Percentiles rank a stretch among this genome's conserved stretches.
phyloP scores from a whole-genome alignment of 2,113 vertebrate species.

The Meriones unguiculatus region DNA sequence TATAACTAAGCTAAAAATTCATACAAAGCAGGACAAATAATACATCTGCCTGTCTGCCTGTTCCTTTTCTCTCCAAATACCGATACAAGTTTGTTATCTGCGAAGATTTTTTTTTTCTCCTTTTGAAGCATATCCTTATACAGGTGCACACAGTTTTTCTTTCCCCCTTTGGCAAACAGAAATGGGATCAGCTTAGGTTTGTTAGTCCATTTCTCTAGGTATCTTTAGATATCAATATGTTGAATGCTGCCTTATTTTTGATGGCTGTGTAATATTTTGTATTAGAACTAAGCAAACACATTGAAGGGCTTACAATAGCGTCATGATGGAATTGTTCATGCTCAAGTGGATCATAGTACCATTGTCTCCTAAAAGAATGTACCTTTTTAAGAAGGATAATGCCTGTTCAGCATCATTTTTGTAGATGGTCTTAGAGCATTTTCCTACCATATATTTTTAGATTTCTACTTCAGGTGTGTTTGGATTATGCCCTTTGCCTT shows the following conservation, averaged over 20 bases:
- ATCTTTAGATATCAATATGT: background rate
- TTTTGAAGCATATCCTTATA: background rate
- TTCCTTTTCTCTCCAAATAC: background rate
- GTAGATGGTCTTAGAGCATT: background rate
- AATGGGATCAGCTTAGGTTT: background rate
- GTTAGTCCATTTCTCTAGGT: background rate
- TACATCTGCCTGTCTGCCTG: background rate
- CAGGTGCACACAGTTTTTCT: background rate
- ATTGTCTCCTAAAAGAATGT: background rate
- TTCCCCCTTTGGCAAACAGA: background rate
- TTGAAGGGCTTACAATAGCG: background rate
- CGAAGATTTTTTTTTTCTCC: background rate
- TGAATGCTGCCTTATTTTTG: background rate
- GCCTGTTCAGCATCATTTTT: background rate
- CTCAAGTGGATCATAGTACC: background rate
- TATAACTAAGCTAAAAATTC: background rate
- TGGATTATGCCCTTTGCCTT: background rate
- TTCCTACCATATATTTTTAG: background rate
- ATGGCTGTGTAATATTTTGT: background rate
- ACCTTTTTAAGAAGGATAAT: background rate
- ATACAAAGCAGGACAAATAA: background rate
- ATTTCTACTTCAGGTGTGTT: background rate
- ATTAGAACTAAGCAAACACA: slow-evolving; percentile 1
- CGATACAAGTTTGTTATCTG: background rate
- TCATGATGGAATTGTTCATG: background rate